Conservation (phyloP, 2,797 vertebrate genomes). For the Anabacerthia variegaticeps region DNA sequence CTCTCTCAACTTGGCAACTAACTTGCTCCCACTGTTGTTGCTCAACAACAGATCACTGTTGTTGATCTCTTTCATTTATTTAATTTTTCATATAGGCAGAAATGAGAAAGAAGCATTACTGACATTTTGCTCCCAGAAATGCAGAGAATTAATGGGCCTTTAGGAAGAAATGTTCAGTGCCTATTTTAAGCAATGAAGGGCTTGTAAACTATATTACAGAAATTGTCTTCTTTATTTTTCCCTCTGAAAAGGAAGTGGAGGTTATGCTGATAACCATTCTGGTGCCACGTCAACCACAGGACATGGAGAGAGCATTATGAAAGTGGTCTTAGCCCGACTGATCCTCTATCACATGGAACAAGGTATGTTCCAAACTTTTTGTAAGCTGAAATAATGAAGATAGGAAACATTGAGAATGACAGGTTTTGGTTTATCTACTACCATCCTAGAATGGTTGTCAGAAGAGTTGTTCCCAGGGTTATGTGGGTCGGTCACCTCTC, state of each 20-base stretch:
- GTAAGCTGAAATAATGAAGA: background rate
- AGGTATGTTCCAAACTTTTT: conserved; percentile 77
- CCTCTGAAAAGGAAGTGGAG: conserved; percentile 84
- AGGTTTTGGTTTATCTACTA: background rate
- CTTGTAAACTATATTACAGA: background rate
- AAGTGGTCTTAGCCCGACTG: conserved; percentile 88
- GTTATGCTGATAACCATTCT: conserved; percentile 88
- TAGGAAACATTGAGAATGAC: background rate
- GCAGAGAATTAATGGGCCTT: background rate
- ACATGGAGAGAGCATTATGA: conserved; percentile 96
- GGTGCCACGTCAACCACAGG: conserved; percentile 93
- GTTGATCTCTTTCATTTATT: background rate
- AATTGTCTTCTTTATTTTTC: background rate
- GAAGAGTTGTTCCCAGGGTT: background rate
- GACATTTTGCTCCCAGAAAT: background rate
- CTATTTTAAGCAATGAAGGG: background rate
- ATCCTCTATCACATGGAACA: conserved; percentile 90
- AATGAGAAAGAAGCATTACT: background rate
- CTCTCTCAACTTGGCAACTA: background rate
- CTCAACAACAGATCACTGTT: too few species aligned
- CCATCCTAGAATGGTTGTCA: background rate
- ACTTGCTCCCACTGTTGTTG: background rate
- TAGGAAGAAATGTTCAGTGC: background rate
- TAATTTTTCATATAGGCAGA: background rate
- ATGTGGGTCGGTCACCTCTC: background rate